These are phyloP conservation scores for Lithophane leautieri DNA, from an alignment of 2,888 invertebrate genomes.

Conservation along the genomic window DNA sequence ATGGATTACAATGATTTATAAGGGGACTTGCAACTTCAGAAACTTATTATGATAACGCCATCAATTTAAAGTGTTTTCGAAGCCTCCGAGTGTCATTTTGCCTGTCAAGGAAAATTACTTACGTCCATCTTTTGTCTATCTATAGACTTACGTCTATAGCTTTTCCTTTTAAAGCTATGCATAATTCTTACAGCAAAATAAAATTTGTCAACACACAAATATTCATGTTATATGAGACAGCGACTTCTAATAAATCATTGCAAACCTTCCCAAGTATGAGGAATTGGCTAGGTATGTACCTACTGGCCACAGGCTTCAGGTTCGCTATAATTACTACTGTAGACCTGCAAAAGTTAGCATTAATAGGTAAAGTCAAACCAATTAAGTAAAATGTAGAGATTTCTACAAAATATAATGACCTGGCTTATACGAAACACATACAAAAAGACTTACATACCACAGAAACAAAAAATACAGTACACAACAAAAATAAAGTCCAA, in stretches of 20 bases:
- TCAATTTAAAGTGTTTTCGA: conserved; percentile 37
- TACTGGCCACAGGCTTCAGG: neutral
- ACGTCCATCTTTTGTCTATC: no score
- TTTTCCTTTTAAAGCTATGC: no score
- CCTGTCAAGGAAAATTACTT: no score
- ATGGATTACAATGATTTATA: conserved; percentile 31
- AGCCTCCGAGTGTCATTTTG: conserved; percentile 13
- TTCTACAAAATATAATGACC: neutral
- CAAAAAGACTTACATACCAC: neutral
- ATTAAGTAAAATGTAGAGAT: neutral
- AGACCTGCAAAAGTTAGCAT: neutral
- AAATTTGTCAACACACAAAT: conserved; percentile 3
- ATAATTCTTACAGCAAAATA: conserved; percentile 40
- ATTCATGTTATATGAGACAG: neutral
- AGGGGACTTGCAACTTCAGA: neutral
- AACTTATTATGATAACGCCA: conserved; percentile 33
- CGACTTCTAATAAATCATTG: neutral
- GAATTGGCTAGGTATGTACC: neutral
- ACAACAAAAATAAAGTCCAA: neutral
- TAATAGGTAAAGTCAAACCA: neutral
- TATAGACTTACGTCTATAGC: no score
- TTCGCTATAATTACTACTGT: neutral
- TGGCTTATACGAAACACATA: neutral
- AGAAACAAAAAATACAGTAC: conserved; percentile 3
- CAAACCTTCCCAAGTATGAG: neutral